Conservation (phyloP, 2,113 vertebrate species). For the Paratilapia polleni region DNA sequence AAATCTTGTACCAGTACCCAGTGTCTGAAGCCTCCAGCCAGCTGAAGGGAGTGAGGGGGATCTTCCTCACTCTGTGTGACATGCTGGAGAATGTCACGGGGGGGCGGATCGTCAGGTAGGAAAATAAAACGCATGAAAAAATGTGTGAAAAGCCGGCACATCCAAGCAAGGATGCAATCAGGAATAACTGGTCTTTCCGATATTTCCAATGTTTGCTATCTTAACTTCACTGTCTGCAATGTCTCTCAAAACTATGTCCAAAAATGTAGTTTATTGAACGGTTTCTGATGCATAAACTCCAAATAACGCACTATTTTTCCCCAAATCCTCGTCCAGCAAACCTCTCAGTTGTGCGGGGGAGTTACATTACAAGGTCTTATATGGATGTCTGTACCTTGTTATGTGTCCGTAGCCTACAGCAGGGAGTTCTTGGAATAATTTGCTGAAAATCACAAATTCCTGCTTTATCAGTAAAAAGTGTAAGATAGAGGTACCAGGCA, state of each 20-base stretch:
- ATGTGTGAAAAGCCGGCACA: too few relatives aligned
- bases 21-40: conserved; percentile 88
- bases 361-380: too few relatives aligned
- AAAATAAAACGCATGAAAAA: not conserved
- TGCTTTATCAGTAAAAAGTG: too few relatives aligned
- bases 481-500: too few relatives aligned
- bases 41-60: conserved; percentile 91
- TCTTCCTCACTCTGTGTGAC: conserved; percentile 96
- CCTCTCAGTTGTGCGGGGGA: too few relatives aligned
- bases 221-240: not conserved
- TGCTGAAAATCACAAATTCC: too few relatives aligned
- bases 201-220: not conserved
- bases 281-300: not conserved
- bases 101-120: conserved; percentile 90
- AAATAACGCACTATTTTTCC: too few relatives aligned
- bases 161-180: too few relatives aligned
- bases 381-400: too few relatives aligned
- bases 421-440: too few relatives aligned
- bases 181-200: not conserved
- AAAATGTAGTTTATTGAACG: not conserved
- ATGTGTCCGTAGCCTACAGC: too few relatives aligned
- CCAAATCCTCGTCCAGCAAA: too few relatives aligned
- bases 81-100: conserved; percentile 95
- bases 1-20: conserved; percentile 96
- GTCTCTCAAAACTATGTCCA: not conserved